A percentile compares a stretch with the other conserved stretches of the same genome.
These are phyloP conservation scores for Alouatta palliata DNA, from an alignment of 2,113 vertebrate species.

Conservation along the genomic window DNA sequence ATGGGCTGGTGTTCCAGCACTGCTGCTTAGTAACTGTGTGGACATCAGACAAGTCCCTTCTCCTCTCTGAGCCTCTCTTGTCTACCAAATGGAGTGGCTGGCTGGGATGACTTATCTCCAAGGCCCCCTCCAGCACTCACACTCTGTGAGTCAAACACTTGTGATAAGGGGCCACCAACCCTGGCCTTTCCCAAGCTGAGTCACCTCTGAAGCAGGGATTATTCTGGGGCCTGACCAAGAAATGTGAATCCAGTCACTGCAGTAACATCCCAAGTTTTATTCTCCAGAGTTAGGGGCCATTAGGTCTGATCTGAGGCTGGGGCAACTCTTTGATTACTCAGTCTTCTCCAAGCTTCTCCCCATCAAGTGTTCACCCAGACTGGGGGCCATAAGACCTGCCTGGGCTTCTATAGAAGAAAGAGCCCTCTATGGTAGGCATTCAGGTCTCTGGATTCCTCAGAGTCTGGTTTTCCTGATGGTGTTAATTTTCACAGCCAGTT, in stretches of 20 bases:
- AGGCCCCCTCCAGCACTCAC: not conserved
- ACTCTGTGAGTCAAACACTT: conserved; percentile 64
- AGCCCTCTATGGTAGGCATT: not conserved
- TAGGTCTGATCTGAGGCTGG: not conserved
- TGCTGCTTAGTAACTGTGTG: not conserved
- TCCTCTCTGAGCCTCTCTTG: not conserved
- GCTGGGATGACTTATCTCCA: not conserved
- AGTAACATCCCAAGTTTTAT: not conserved
- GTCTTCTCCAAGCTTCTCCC: not conserved
- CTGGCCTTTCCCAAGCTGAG: conserved; percentile 44
- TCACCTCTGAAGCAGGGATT: conserved; percentile 55
- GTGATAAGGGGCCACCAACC: not conserved
- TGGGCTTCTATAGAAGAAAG: not conserved
- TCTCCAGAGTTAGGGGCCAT: not conserved
- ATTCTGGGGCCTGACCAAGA: not conserved
- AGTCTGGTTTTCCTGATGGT: not conserved
- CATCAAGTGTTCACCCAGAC: not conserved
- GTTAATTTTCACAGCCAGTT: not conserved
- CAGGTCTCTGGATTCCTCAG: not conserved
- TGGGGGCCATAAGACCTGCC: not conserved
- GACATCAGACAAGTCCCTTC: not conserved
- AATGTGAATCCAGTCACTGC: not conserved
- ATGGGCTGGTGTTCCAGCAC: not conserved
- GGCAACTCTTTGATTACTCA: not conserved
- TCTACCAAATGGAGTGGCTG: not conserved